Conservation (phyloP, 2,113 vertebrate species). For the Forbesichthys agassizii region DNA sequence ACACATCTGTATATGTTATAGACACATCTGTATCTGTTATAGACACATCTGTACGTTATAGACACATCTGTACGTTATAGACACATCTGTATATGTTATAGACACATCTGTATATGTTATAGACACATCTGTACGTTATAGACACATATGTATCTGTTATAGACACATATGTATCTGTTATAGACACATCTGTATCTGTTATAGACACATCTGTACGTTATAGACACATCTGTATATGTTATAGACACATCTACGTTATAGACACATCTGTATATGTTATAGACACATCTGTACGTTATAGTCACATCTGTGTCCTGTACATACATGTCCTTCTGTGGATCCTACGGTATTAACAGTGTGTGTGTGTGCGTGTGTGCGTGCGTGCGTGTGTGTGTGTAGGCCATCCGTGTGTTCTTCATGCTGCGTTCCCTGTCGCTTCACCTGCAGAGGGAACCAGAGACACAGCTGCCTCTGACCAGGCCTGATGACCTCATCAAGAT, state of each 20-base stretch:
- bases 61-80: too few relatives aligned
- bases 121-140: neutral
- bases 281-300: too few relatives aligned
- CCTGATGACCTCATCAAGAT: constrained; percentile 95
- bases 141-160: neutral
- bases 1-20: too few relatives aligned
- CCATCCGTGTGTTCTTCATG: constrained; percentile 98
- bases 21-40: too few relatives aligned
- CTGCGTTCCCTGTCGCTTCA: constrained; percentile 89
- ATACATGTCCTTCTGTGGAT: too few relatives aligned
- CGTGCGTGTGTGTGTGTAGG: constrained; percentile 70
- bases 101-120: too few relatives aligned
- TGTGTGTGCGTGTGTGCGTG: constrained; percentile 2
- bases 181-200: neutral
- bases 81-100: too few relatives aligned
- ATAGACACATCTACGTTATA: too few relatives aligned
- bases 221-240: neutral
- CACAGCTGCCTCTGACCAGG: constrained; percentile 91
- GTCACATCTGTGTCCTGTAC: too few relatives aligned
- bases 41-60: too few relatives aligned
- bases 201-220: neutral
- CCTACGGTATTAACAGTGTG: neutral
- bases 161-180: constrained; percentile 23
- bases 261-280: neutral
- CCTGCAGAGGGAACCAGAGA: constrained; percentile 88